A percentile compares a stretch with the other conserved stretches of the same genome.
phyloP scores from a whole-genome alignment of 2,888 invertebrate genomes.

The Reticulitermes lucifugus region DNA sequence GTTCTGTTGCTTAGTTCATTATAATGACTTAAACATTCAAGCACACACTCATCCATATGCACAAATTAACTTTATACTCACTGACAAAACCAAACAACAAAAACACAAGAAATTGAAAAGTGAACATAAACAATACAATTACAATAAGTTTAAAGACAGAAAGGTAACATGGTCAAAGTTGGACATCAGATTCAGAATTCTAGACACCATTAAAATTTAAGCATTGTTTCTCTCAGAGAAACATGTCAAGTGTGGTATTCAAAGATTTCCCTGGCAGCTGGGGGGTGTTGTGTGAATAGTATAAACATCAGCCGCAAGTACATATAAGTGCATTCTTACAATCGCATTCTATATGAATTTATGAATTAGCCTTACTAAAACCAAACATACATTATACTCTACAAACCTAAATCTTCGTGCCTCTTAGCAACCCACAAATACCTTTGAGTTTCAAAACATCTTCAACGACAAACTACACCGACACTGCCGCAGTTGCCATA shows the following conservation, averaged over 20 bases:
- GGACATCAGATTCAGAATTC: background rate
- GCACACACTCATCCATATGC: background rate
- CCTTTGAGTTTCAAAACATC: constrained; percentile 49
- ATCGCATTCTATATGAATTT: background rate
- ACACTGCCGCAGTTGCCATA: constrained; percentile 48
- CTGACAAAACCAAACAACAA: background rate
- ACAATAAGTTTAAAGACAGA: background rate
- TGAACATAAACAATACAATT: background rate
- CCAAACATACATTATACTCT: constrained; percentile 19
- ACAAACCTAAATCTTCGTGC: constrained; percentile 49
- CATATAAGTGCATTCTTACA: background rate
- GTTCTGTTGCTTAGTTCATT: background rate
- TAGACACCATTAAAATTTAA: background rate
- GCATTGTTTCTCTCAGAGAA: background rate
- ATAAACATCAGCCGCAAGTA: constrained; percentile 7
- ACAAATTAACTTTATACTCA: background rate
- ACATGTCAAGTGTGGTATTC: background rate
- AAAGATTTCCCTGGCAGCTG: constrained; percentile 2
- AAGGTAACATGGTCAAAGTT: background rate
- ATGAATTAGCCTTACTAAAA: background rate
- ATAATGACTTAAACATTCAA: background rate
- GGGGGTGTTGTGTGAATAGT: constrained; percentile 10
- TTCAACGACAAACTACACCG: constrained; percentile 44
- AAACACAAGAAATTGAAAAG: background rate
- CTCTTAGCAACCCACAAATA: constrained; percentile 41